Evolutionary conservation across 2,113 vertebrate species (phyloP), one percentile per base, ranked within the genome.

Genomic region (Triplophysa rosa): DNA sequence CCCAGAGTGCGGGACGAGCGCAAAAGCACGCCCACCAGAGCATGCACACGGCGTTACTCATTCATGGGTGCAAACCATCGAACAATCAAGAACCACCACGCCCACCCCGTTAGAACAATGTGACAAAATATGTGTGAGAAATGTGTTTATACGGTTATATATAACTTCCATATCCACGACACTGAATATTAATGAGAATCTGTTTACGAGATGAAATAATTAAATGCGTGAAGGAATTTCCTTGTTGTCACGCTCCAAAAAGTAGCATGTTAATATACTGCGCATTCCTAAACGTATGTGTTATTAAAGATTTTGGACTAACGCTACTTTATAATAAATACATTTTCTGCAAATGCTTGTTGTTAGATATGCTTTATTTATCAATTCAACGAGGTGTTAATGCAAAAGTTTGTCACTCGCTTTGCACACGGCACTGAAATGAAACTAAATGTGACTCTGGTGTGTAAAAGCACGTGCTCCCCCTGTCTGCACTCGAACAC

Each of bases 1-100:
- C 33, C 2, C 76, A 0, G 62, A 3, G 26, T 42, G 65, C 58
- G 86, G 1, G 16, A 84, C 89, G 91, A 33, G 92, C 88, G 92
- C 92, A 93, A 91, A 91, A 78, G 0, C 66, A 80, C 79, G 19
- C 79, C 84, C 10, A 16, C 67, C 24, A 21, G 37, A 40, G 73
- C 59, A 62, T 80, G 81, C 84, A 83, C 84, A 85, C 81, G 74
- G 74, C 33, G 16, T 69, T 33, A 8, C 24, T 66, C 69, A 13
- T 63, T 75, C 26, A 78, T 52, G 84, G 26, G 78, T 79, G 81
- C 78, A 85, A 75, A 85, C 42, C 21, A 61, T 82, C 37, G 75
- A 16, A 65, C 73, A 52, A 59, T 78, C 24, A 77, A 0, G 23
- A 68, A 75, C 75, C 19, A 77, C n/a, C 71, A n/a, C 8, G 23